Evolutionary conservation across 2,113 vertebrate genomes (phyloP).

Genomic region (Formicarius rufipectus): DNA sequence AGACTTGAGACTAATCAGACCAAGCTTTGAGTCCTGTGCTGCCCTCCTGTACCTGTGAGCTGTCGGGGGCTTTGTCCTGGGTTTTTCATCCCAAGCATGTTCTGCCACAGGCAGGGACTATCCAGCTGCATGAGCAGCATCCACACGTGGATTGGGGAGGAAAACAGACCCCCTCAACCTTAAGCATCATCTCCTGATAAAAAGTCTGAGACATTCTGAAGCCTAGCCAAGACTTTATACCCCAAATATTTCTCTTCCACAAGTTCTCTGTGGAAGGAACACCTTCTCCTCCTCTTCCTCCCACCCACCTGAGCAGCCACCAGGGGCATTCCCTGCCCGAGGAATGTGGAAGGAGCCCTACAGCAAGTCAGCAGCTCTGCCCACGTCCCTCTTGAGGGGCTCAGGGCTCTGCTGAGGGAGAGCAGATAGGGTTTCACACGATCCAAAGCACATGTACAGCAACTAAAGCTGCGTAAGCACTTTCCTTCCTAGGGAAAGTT

Average conservation of each 20-base stretch:
- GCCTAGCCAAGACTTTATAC: neutral
- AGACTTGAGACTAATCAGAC: neutral
- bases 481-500: conserved; percentile 46
- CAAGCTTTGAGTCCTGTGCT: neutral
- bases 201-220: neutral
- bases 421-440: conserved; percentile 59
- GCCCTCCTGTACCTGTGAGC: neutral
- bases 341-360: neutral
- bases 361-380: neutral
- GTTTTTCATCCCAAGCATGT: neutral
- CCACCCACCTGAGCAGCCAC: neutral
- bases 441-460: conserved; percentile 57
- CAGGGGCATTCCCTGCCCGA: neutral
- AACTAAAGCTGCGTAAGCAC: conserved; percentile 37
- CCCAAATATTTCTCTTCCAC: neutral
- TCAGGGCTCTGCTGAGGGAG: conserved; percentile 31
- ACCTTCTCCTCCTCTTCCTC: neutral
- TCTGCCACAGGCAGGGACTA: neutral
- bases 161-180: neutral
- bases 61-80: neutral
- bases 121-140: neutral
- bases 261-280: neutral
- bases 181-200: neutral
- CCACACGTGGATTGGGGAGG: neutral
- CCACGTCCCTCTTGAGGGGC: neutral